Conservation (phyloP, 2,113 vertebrate species). For the Oreochromis aureus region DNA sequence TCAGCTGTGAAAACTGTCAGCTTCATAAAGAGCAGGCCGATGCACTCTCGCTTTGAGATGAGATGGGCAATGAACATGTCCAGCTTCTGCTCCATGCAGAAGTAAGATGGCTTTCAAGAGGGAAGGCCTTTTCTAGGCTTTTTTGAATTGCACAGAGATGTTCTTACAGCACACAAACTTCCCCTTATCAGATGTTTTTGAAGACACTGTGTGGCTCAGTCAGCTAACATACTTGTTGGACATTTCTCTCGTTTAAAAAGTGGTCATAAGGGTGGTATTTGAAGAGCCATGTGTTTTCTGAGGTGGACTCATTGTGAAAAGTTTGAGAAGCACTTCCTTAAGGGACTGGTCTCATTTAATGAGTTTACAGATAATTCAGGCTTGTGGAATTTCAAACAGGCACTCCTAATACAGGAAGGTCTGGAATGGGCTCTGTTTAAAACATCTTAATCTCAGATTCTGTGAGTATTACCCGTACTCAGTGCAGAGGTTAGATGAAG, state of each 20-base stretch:
- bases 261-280: background rate
- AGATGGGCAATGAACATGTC: background rate
- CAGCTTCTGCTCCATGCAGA: background rate
- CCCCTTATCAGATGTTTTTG: background rate
- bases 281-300: too few relatives aligned
- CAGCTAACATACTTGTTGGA: background rate
- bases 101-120: conserved; percentile 2
- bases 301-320: too few relatives aligned
- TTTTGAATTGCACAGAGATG: background rate
- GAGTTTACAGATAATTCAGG: too few relatives aligned
- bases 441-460: too few relatives aligned
- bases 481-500: background rate
- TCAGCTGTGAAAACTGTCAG: background rate
- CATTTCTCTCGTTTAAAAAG: background rate
- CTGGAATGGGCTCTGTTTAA: too few relatives aligned
- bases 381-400: too few relatives aligned
- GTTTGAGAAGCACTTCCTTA: too few relatives aligned
- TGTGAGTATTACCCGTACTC: too few relatives aligned
- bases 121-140: background rate
- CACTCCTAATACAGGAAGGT: too few relatives aligned
- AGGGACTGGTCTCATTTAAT: too few relatives aligned
- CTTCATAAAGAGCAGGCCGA: background rate
- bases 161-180: background rate
- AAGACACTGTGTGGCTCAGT: background rate
- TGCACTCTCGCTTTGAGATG: background rate